Percentiles rank a stretch among this genome's conserved stretches.
Conservation (phyloP, 2,888 invertebrate genomes). For the Idaea biselata region DNA sequence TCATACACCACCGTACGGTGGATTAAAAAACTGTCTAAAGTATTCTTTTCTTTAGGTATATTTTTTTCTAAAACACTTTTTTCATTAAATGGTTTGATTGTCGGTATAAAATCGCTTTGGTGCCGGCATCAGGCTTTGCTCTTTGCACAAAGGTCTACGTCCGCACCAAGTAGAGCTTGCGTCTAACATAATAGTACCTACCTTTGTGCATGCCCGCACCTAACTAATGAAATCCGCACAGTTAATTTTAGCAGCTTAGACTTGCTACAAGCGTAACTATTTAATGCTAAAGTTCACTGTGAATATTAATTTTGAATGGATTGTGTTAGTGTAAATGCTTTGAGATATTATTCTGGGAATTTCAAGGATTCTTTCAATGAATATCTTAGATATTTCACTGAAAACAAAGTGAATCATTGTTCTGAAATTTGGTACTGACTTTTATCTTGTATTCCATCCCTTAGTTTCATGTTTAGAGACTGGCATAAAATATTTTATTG, state of each 20-base stretch:
- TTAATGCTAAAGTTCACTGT: conserved; percentile 1
- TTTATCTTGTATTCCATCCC: not conserved
- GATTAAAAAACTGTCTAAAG: not conserved
- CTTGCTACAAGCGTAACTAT: conserved; percentile 5
- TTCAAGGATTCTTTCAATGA: not conserved
- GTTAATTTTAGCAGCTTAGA: conserved; percentile 24
- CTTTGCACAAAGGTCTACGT: conserved; percentile 62
- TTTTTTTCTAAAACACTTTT: conserved; percentile 19
- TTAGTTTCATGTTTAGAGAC: not conserved
- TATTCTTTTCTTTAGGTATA: conserved; percentile 18
- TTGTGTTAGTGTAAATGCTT: conserved; percentile 1
- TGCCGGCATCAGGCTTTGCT: conserved; percentile 49
- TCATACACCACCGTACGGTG: too few species aligned
- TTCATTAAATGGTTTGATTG: conserved; percentile 24
- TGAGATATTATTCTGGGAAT: not conserved
- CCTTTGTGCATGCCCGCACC: conserved; percentile 47
- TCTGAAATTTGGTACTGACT: not conserved
- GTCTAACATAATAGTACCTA: conserved; percentile 34
- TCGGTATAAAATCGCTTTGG: conserved; percentile 54
- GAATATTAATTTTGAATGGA: conserved; percentile 1
- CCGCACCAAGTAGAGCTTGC: conserved; percentile 41
- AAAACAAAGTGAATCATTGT: not conserved
- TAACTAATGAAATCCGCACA: conserved; percentile 32
- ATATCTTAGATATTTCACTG: not conserved
- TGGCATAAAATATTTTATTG: not conserved